phyloP scores from a whole-genome alignment of 1,140 invertebrate genomes.

The Argopecten irradians region DNA sequence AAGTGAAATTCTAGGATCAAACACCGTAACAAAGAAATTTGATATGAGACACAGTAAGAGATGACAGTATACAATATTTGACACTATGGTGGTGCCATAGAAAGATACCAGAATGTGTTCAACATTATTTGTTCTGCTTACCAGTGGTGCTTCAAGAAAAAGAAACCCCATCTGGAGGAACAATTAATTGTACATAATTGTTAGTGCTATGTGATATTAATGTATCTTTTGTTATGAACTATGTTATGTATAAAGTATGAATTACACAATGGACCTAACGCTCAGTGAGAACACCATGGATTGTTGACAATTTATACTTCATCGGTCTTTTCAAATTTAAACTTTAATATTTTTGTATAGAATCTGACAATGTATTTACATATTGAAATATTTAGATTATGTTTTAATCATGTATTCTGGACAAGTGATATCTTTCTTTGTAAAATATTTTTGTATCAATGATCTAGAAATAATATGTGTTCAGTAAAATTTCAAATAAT shows the following conservation, averaged over 20 bases:
- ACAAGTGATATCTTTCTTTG: background rate
- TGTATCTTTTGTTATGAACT: background rate
- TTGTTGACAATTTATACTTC: too few species aligned
- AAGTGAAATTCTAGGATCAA: background rate
- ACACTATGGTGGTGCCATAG: background rate
- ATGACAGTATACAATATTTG: too few species aligned
- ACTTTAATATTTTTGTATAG: too few species aligned
- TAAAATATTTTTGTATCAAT: background rate
- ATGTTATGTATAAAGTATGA: background rate
- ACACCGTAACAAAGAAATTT: too few species aligned
- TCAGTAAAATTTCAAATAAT: too few species aligned
- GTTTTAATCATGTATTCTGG: background rate
- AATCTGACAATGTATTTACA: too few species aligned
- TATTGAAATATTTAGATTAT: background rate
- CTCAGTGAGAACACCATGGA: too few species aligned
- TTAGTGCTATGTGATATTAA: slow-evolving; percentile 7
- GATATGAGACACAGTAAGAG: too few species aligned
- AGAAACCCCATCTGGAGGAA: too few species aligned
- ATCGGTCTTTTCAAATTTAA: too few species aligned
- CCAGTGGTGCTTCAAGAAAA: background rate
- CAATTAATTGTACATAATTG: too few species aligned
- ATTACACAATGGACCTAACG: background rate
- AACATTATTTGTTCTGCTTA: background rate
- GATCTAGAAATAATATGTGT: background rate
- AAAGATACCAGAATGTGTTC: background rate